phyloP scores from a whole-genome alignment of 1,140 invertebrate species.

The Zaprionus taronus region DNA sequence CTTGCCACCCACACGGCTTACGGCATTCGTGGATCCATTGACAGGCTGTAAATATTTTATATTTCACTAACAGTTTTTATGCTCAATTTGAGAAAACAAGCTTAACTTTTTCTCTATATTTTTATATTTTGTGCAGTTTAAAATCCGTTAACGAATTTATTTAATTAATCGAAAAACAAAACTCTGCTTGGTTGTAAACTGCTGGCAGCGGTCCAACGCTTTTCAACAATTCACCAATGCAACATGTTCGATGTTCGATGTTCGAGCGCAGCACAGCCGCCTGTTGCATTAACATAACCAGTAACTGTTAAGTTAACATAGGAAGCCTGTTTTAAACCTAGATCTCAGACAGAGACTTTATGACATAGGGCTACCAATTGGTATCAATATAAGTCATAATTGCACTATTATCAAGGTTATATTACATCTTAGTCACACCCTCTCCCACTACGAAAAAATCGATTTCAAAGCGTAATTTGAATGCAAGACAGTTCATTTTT shows the following conservation, averaged over 20 bases:
- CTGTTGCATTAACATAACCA: constrained; percentile 30
- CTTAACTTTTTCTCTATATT: background rate
- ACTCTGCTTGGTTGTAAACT: background rate
- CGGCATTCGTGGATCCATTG: constrained; percentile 19
- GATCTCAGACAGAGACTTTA: too few species aligned
- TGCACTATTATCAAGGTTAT: too few species aligned
- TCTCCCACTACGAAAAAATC: too few species aligned
- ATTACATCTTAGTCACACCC: too few species aligned
- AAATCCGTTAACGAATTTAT: background rate
- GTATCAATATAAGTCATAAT: too few species aligned
- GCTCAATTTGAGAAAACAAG: constrained; percentile 1
- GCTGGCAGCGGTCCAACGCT: background rate
- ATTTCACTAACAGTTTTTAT: constrained; percentile 1
- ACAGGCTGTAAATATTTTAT: constrained; percentile 14
- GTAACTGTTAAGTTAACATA: constrained; percentile 20
- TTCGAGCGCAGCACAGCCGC: constrained; percentile 22
- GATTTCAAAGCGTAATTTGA: too few species aligned
- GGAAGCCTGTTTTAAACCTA: too few species aligned
- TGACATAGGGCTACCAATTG: too few species aligned
- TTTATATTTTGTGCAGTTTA: background rate
- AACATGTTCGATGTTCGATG: constrained; percentile 45
- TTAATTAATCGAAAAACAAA: background rate
- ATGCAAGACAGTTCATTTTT: too few species aligned
- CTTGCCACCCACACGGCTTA: constrained; percentile 37
- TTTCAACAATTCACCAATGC: constrained; percentile 48